Percentiles rank a stretch among this genome's conserved stretches.
Evolutionary conservation across 2,797 vertebrate species (phyloP).

Genomic region (Pogoniulus pusillus): DNA sequence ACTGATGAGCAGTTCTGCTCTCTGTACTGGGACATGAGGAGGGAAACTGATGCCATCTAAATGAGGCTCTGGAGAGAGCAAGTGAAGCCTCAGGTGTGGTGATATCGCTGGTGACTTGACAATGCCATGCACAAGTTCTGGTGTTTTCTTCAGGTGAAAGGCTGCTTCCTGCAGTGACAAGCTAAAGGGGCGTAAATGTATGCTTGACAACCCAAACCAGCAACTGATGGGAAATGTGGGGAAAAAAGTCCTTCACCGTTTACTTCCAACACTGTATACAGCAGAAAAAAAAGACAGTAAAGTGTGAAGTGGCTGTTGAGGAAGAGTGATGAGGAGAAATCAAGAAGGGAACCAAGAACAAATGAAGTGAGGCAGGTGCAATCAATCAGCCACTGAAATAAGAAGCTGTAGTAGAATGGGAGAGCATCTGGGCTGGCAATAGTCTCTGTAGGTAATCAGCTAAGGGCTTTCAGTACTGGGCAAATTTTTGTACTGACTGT

Average conservation of each 20-base stretch:
- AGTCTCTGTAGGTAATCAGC: not conserved
- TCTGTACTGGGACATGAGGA: rapidly evolving
- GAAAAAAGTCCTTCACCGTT: not conserved
- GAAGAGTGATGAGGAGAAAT: constrained; percentile 47
- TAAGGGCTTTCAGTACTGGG: not conserved
- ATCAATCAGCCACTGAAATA: constrained; percentile 26
- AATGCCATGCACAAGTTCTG: not conserved
- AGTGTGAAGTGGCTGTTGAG: constrained; percentile 20
- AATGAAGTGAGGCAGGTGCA: constrained; percentile 7
- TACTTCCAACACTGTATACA: not conserved
- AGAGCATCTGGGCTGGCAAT: not conserved
- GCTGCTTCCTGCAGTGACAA: not conserved
- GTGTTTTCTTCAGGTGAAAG: not conserved
- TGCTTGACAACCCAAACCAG: not conserved
- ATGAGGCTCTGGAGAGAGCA: not conserved
- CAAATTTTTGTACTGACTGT: not conserved
- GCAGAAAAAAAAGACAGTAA: not conserved
- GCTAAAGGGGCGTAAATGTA: not conserved
- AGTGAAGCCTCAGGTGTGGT: not conserved
- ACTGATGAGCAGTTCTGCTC: not conserved
- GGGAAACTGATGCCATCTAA: not conserved
- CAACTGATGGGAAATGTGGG: not conserved
- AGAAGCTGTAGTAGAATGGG: not conserved
- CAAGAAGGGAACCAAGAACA: constrained; percentile 35
- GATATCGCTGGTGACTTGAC: not conserved